Base-by-base conservation (phyloP, 2,888 invertebrate genomes). In the Platycnemis pennipes region DNA sequence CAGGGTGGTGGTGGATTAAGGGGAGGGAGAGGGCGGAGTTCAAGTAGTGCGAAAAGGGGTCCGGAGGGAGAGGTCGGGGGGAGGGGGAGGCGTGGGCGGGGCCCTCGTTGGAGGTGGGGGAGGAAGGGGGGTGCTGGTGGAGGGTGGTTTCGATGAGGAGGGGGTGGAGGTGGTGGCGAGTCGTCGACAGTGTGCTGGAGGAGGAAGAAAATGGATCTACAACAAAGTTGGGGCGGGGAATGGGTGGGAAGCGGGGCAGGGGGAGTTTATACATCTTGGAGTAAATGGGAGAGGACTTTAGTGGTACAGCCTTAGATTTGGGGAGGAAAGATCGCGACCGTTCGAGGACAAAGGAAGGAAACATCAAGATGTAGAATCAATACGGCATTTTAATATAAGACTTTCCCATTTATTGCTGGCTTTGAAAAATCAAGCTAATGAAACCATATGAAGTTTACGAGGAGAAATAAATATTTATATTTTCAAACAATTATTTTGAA, bases 41-140 rank as follows among this genome's bases (percentile, higher is more conserved):
- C 95, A 95, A 95, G 95, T 94, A 95, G 95, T 95, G 96, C 96
- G 96, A 95, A 95, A 95, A 95, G 95, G 95, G 22, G 22, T n/a
- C 63, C 95, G 63, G n/a, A n/a, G 63, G 63, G n/a, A 95, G 95
- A 95, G 95, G 95, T 95, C 94, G 95, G 95, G 95, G 94, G 94
- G 95, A 94, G 95, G 89, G 94, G 94, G 94, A 56, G 89, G 77
- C 45, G 53, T 13, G 94, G 69, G 91, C 85, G 91, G 91, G 85
- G 94, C 49, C 63, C 19, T 42, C 7, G 46, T 42, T 86, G 94
- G 94, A 94, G 94, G 88, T 94, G 94, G 95, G 95, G 95, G 94
- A 94, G 94, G 95, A 88, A 94, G 95, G 95, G 95, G 94, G 94
- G 94, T 49, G 94, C 95, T 94, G 95, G 95, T 94, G 94, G 94